Evolutionary conservation across 2,888 invertebrate species (phyloP).

Genomic region (Apamea sordens): DNA sequence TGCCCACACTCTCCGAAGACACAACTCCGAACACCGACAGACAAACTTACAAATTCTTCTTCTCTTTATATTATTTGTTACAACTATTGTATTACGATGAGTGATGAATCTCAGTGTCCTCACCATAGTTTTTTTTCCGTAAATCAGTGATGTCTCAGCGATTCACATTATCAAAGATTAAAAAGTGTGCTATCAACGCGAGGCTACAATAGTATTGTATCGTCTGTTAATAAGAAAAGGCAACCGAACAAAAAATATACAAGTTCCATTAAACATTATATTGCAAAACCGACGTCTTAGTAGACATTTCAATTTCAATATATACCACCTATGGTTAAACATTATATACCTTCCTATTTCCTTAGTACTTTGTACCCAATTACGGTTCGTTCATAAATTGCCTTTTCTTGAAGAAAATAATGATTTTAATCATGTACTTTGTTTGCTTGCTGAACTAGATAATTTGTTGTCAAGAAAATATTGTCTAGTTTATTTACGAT

Average conservation of each 20-base stretch:
- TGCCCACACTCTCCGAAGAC: neutral
- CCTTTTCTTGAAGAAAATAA: conserved; percentile 8
- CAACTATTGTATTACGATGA: neutral
- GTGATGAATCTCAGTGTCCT: too few species aligned
- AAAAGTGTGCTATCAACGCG: neutral
- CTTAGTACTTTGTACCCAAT: conserved; percentile 1
- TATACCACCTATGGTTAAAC: neutral
- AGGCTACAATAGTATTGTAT: neutral
- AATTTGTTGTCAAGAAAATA: neutral
- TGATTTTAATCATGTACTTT: neutral
- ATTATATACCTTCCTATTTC: neutral
- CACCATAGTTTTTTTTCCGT: too few species aligned
- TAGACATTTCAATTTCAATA: conserved; percentile 10
- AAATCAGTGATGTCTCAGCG: neutral
- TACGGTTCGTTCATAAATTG: neutral
- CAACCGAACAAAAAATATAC: conserved; percentile 3
- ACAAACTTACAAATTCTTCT: neutral
- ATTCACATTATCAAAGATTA: neutral
- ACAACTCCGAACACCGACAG: too few species aligned
- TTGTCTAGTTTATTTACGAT: neutral
- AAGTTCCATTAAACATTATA: neutral
- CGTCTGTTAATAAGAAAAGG: neutral
- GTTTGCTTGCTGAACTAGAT: neutral
- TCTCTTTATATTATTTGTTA: neutral
- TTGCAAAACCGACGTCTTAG: neutral